phyloP scores from a whole-genome alignment of 2,113 vertebrate species.

The Penelope pileata region DNA sequence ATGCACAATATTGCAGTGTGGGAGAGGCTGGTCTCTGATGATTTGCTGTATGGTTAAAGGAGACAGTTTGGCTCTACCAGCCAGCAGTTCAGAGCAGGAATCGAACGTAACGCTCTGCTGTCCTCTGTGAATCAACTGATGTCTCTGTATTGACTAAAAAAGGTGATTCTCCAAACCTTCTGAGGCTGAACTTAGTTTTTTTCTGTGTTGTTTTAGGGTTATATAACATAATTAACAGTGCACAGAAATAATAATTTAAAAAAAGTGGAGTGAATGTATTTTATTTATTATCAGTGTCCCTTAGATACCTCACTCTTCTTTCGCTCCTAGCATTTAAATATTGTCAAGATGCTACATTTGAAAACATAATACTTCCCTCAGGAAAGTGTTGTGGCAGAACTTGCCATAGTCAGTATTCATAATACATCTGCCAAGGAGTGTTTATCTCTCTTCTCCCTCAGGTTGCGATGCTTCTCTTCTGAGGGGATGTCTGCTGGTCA shows the following conservation, averaged over 20 bases:
- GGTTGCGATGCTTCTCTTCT: constrained; percentile 43
- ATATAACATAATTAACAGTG: neutral
- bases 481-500: constrained; percentile 66
- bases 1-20: neutral
- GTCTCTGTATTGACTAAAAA: neutral
- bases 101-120: rapidly evolving
- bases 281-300: neutral
- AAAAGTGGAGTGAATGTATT: neutral
- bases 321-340: neutral
- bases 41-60: neutral
- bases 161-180: neutral
- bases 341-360: neutral
- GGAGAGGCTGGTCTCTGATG: neutral
- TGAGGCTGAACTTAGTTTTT: neutral
- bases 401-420: neutral
- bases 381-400: neutral
- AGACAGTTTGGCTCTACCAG: neutral
- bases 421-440: constrained; percentile 34
- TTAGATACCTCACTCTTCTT: neutral
- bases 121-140: neutral
- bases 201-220: neutral
- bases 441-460: constrained; percentile 47
- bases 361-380: neutral
- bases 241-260: neutral
- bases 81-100: neutral